Evolutionary conservation across 1,140 invertebrate genomes (phyloP), one percentile per base, ranked within the genome.

Genomic region (Luehdorfia chinensis): DNA sequence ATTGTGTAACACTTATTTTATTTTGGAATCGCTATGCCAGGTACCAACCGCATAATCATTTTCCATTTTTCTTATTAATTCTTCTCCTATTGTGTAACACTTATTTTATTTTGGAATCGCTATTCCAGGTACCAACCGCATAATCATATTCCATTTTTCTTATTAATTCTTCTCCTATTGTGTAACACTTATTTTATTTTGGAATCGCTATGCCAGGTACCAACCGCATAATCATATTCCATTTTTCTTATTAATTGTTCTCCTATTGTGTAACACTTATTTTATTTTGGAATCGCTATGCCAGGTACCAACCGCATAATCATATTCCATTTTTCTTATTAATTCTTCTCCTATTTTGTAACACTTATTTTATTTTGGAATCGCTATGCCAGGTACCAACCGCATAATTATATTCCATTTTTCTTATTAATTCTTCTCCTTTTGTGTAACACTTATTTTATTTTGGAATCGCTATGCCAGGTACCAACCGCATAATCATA

Each of bases 131-230:
- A 54, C 13, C 25, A n/a, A 19, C 16, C 18, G 23, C 2, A 16
- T 12, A n/a, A n/a, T n/a, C n/a, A n/a, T n/a, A n/a, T 32, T 32
- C 6, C 13, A 32, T 32, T 32, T 31, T 9, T 30, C 12, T 9
- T 30, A 13, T 1, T 30, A 12, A 4, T 12, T n/a, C n/a, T 6
- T 13, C 11, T 30, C 3, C 5, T 5, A 5, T 30, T 4, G 3
- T 12, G 0, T 12, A 12, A 5, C 13, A 12, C 27, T 12, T 11
- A 1, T 7, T 12, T n/a, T n/a, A n/a, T n/a, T n/a, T n/a, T n/a
- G n/a, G n/a, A n/a, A n/a, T n/a, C 7, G 45, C 48, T 5, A 47
- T 71, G 58, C 48, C 65, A 51, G 67, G 65, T 73, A 53, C 21
- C 28, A n/a, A 19, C 16, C 18, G 23, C 2, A 16, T 12, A n/a